Percentiles rank a stretch among this genome's conserved stretches.
phyloP scores from a whole-genome alignment of 2,888 invertebrate genomes.

The Marronus borbonicus region DNA sequence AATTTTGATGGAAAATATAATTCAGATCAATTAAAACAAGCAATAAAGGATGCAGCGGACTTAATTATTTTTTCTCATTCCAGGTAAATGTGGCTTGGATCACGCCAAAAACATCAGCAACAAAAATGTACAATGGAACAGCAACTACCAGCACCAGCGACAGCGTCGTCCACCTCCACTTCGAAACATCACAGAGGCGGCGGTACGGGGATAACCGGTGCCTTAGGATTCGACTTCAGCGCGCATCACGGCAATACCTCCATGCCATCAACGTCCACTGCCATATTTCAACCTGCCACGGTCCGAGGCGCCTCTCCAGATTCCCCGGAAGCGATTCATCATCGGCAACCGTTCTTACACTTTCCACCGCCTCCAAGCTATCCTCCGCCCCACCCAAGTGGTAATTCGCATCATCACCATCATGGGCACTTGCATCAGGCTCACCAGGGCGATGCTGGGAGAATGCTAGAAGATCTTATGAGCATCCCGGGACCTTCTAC shows the following conservation, averaged over 20 bases:
- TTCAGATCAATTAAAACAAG: too few relatives aligned
- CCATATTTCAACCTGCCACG: slow-evolving; percentile 3
- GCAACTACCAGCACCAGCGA: slow-evolving; percentile 44
- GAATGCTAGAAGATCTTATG: slow-evolving; percentile 65
- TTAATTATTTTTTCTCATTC: slow-evolving; percentile 52
- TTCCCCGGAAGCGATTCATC: slow-evolving; percentile 55
- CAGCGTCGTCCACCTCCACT: slow-evolving; percentile 44
- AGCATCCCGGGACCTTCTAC: slow-evolving; percentile 64
- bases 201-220: background rate
- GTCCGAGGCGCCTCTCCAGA: slow-evolving; percentile 51
- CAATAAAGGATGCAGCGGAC: background rate
- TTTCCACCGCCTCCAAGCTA: slow-evolving; percentile 84
- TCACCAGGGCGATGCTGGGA: slow-evolving; percentile 48
- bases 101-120: slow-evolving; percentile 62
- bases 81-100: slow-evolving; percentile 68
- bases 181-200: slow-evolving; percentile 41
- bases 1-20: too few relatives aligned
- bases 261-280: slow-evolving; percentile 15
- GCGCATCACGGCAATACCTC: slow-evolving; percentile 42
- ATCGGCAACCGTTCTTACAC: slow-evolving; percentile 74
- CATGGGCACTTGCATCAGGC: slow-evolving; percentile 4
- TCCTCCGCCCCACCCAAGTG: slow-evolving; percentile 73
- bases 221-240: slow-evolving; percentile 35
- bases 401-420: slow-evolving; percentile 53
- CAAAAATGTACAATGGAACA: slow-evolving; percentile 65